Evolutionary conservation across 2,888 invertebrate species (phyloP).

Genomic region (Xylota sylvarum): DNA sequence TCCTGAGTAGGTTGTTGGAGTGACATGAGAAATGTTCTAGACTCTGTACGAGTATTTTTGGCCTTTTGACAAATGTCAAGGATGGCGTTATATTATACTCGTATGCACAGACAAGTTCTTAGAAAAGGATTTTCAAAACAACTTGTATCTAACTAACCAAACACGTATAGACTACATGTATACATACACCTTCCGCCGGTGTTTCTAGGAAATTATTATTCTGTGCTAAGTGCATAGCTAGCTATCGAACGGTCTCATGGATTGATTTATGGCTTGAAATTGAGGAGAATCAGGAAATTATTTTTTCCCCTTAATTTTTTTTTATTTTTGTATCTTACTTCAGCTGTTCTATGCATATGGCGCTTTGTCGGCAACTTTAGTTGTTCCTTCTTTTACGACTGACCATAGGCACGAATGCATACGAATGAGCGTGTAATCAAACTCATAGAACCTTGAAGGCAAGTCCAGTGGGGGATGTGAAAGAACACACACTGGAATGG

Average conservation of each 20-base stretch:
- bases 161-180: conserved; percentile 14
- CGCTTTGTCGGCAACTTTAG: conserved; percentile 68
- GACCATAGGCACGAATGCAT: conserved; percentile 60
- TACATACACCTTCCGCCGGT: conserved; percentile 66
- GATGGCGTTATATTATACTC: conserved; percentile 4
- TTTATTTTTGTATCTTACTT: conserved; percentile 35
- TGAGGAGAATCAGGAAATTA: conserved; percentile 79
- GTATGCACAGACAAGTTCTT: conserved; percentile 27
- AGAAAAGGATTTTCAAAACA: conserved; percentile 19
- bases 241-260: conserved; percentile 71
- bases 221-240: conserved; percentile 71
- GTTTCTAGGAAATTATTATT: conserved; percentile 74
- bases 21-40: conserved; percentile 59
- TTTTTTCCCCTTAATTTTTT: conserved; percentile 47
- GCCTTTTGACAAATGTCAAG: conserved; percentile 70
- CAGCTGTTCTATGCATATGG: conserved; percentile 53
- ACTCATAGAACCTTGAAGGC: conserved; percentile 46
- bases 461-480: not conserved
- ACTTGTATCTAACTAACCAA: not conserved
- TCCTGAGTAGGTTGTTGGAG: conserved; percentile 61
- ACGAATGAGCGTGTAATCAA: conserved; percentile 58
- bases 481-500: not conserved
- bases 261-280: conserved; percentile 84
- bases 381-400: conserved; percentile 45
- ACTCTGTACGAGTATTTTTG: conserved; percentile 47